A percentile compares a stretch with the other conserved stretches of the same genome.
phyloP scores from a whole-genome alignment of 2,113 vertebrate species.

The Ictalurus furcatus region DNA sequence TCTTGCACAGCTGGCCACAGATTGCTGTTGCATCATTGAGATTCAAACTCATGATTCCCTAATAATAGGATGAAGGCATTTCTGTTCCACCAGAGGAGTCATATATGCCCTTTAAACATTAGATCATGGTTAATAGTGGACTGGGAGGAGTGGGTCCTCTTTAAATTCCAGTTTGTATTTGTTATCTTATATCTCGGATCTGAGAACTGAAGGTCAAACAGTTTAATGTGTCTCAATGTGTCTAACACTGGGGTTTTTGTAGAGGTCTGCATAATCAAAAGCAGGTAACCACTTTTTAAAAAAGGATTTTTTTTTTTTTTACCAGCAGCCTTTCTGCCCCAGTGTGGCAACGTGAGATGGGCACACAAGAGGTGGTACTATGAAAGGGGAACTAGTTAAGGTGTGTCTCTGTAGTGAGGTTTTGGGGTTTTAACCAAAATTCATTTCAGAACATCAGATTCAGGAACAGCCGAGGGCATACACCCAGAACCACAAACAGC shows the following conservation, averaged over 20 bases:
- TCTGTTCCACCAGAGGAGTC: background rate
- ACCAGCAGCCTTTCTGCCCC: background rate
- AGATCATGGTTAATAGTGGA: background rate
- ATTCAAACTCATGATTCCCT: background rate
- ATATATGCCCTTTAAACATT: background rate
- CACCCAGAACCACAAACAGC: conserved; percentile 77
- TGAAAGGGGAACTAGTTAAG: conserved; percentile 64
- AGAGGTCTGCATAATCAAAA: too few species aligned
- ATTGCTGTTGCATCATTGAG: background rate
- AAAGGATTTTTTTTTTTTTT: background rate
- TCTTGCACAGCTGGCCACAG: background rate
- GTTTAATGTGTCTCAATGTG: background rate
- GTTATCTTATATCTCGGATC: background rate
- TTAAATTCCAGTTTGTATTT: background rate
- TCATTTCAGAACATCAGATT: conserved; percentile 69
- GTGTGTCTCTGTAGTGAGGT: conserved; percentile 70
- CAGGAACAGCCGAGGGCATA: conserved; percentile 62
- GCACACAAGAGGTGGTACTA: conserved; percentile 34
- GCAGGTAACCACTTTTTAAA: background rate
- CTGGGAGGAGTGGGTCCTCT: background rate
- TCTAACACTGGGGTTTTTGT: background rate
- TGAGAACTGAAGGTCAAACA: background rate
- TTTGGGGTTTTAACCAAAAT: conserved; percentile 65
- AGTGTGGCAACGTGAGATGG: background rate
- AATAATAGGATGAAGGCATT: background rate